Conservation (phyloP, 1,140 invertebrate genomes). For the Bombus fervidus region DNA sequence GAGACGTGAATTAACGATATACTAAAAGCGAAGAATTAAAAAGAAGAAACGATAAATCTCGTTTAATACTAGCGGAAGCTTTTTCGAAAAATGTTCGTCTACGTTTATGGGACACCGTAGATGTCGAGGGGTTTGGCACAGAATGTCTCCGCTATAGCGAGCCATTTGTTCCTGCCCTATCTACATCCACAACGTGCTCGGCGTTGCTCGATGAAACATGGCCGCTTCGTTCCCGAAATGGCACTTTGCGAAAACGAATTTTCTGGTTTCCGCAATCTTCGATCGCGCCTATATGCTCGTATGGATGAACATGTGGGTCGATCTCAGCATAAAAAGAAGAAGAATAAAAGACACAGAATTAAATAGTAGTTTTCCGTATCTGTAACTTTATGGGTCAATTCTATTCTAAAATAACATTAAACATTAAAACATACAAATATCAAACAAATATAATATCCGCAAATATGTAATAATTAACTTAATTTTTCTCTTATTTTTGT, state of each 20-base stretch:
- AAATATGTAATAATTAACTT: background rate
- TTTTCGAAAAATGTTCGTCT: constrained; percentile 24
- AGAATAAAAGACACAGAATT: background rate
- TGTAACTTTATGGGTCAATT: background rate
- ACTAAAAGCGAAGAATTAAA: background rate
- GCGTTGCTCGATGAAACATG: constrained; percentile 65
- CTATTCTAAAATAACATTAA: background rate
- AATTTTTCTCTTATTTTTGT: background rate
- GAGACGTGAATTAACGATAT: no score
- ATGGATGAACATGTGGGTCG: constrained; percentile 40
- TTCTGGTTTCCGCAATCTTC: constrained; percentile 65
- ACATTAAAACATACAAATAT: background rate
- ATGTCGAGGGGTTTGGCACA: constrained; percentile 43
- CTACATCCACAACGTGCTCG: constrained; percentile 65
- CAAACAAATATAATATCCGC: background rate
- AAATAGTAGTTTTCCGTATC: background rate
- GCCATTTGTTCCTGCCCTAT: constrained; percentile 71
- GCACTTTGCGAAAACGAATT: constrained; percentile 69
- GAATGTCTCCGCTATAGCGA: constrained; percentile 61
- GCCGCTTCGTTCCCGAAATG: constrained; percentile 68
- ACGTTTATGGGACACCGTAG: constrained; percentile 35
- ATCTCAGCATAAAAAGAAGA: constrained; percentile 23
- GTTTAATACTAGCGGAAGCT: background rate
- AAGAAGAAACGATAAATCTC: background rate
- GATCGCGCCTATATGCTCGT: constrained; percentile 44